These are phyloP conservation scores for Hormaphis cornu DNA, from an alignment of 1,140 invertebrate species.

Conservation along the genomic window DNA sequence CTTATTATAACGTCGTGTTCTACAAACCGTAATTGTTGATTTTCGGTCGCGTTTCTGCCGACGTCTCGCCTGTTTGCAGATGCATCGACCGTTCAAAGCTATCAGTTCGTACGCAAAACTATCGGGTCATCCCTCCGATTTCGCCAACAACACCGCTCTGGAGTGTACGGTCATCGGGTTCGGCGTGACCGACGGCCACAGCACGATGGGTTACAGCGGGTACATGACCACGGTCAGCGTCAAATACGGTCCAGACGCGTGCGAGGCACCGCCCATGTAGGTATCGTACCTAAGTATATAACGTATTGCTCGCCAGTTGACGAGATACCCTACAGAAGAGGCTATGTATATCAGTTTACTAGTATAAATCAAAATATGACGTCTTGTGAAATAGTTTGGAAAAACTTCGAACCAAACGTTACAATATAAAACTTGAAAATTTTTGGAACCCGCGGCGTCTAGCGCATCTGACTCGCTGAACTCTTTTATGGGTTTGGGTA, in stretches of 20 bases:
- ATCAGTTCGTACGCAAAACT: not conserved
- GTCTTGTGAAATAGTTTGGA: no score
- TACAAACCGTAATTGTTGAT: no score
- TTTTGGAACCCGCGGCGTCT: no score
- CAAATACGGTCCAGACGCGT: not conserved
- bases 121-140: not conserved
- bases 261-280: not conserved
- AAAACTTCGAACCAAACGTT: no score
- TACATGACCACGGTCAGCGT: not conserved
- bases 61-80: not conserved
- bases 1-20: no score
- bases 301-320: not conserved
- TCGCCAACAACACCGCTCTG: not conserved
- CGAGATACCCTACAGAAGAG: not conserved
- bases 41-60: no score
- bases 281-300: not conserved
- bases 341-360: no score
- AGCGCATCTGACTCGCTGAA: no score
- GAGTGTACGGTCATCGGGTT: not conserved
- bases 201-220: not conserved
- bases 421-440: no score
- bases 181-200: not conserved
- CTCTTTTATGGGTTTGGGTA: no score
- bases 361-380: no score
- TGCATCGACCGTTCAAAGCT: not conserved